Evolutionary conservation across 2,888 invertebrate species (phyloP).

Genomic region (Atrina japonica): DNA sequence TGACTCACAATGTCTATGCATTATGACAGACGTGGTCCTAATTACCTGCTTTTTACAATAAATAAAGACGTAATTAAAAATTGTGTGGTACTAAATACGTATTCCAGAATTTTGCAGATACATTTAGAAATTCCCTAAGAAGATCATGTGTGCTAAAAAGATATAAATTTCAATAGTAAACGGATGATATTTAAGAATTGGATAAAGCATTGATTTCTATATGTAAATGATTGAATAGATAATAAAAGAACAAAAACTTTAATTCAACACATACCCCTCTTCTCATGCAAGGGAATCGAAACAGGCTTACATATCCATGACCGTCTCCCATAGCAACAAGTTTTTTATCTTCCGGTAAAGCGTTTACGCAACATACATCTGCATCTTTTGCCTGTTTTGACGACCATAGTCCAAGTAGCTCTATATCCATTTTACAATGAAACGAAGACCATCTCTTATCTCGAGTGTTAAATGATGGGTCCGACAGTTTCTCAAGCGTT

Average conservation of each 20-base stretch:
- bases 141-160: no score
- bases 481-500: constrained; percentile 30
- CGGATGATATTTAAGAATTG: no score
- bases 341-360: constrained; percentile 50
- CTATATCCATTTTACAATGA: constrained; percentile 54
- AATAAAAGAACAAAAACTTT: not conserved
- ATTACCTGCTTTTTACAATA: no score
- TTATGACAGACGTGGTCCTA: no score
- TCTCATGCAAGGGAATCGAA: constrained; percentile 70
- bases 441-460: constrained; percentile 51
- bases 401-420: constrained; percentile 68
- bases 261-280: constrained; percentile 63
- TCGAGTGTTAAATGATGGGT: constrained; percentile 4
- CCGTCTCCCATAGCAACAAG: constrained; percentile 73
- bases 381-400: constrained; percentile 61
- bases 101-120: no score
- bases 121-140: no score
- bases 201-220: no score
- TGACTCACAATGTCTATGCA: no score
- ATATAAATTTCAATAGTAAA: no score
- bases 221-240: no score
- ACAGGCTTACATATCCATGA: constrained; percentile 69
- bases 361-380: constrained; percentile 64
- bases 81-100: no score
- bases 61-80: no score